Evolutionary conservation across 2,888 invertebrate genomes (phyloP), one percentile per base, ranked within the genome.

Genomic region (Petrolisthes cinctipes): DNA sequence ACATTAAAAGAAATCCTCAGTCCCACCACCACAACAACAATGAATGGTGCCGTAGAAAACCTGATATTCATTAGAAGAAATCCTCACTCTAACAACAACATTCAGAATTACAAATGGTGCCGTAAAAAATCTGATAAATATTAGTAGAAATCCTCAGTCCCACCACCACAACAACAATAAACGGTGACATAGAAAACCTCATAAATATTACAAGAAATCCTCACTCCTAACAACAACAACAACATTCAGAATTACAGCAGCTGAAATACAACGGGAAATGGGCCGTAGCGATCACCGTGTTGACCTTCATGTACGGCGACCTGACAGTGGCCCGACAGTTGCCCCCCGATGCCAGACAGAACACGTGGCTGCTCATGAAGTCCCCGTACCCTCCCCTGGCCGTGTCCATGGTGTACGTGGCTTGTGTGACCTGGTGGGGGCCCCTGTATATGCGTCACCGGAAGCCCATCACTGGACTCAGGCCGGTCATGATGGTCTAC

Each of bases 401-500:
- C 76, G 6, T 82, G 57, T 82, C 78, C 57, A n/a, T 86, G 37
- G 5, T 53, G 51, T 86, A 82, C 82, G n/a, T 86, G 51, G 51
- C 23, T 61, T 20, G 61, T 11, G 86, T 86, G 57, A 86, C 86
- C 68, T 76, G 37, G n/a, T 53, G 66, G 57, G 86, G 82, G 20
- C 86, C 86, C 0, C n/a, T 20, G 4, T 57, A 56, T 66, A 86
- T 86, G 86, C 20, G 54, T 9, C 20, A n/a, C 9, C 51, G 76
- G 61, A 73, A 82, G 61, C 81, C 86, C 0, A 7, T 86, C 17
- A 2, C 73, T 17, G 82, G 82, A 5, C 75, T 86, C n/a, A 56
- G 81, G 73, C 78, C 81, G 9, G 20, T 80, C 20, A 86, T 86
- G 86, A 86, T 86, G 71, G 37, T 54, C 7, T 86, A 86, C 61